Conservation (phyloP, 1,140 invertebrate genomes). For the Drosophila tani region DNA sequence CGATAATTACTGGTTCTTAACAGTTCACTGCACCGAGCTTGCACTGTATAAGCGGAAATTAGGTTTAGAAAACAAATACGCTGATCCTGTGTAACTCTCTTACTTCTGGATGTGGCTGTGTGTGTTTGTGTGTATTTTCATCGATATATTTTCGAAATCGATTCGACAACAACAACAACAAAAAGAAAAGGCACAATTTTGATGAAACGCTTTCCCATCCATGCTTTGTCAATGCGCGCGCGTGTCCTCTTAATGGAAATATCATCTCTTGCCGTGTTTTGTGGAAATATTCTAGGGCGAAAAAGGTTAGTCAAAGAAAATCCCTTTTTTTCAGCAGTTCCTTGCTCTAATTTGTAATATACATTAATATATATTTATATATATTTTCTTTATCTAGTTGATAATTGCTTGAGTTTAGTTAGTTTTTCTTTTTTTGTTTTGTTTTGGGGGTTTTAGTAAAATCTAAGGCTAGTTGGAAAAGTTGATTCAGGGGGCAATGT, state of each 20-base stretch:
- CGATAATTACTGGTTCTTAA: background rate
- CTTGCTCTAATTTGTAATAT: conserved; percentile 34
- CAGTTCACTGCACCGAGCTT: background rate
- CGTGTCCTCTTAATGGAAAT: conserved; percentile 25
- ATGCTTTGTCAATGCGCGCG: conserved; percentile 44
- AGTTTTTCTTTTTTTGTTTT: conserved; percentile 13
- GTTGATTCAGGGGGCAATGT: conserved; percentile 41
- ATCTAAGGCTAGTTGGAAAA: conserved; percentile 73
- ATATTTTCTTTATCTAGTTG: conserved; percentile 47
- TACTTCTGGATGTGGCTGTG: background rate
- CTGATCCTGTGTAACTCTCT: background rate
- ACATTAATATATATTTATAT: conserved; percentile 19
- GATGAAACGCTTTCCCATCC: conserved; percentile 79
- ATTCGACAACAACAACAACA: conserved; percentile 76
- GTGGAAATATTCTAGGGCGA: conserved; percentile 33
- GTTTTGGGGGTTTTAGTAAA: conserved; percentile 36
- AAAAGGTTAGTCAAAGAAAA: conserved; percentile 30
- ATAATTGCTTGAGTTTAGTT: conserved; percentile 49
- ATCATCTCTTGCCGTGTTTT: conserved; percentile 30
- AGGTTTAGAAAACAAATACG: too few species aligned
- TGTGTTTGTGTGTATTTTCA: conserved; percentile 35
- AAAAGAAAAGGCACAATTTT: conserved; percentile 81
- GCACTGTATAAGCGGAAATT: background rate
- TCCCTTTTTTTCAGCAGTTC: conserved; percentile 18
- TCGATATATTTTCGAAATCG: conserved; percentile 42